A percentile compares a stretch with the other conserved stretches of the same genome.
phyloP scores from a whole-genome alignment of 30 jellyfish, hydroid and myxozoan species.

The Aurelia sp. region DNA sequence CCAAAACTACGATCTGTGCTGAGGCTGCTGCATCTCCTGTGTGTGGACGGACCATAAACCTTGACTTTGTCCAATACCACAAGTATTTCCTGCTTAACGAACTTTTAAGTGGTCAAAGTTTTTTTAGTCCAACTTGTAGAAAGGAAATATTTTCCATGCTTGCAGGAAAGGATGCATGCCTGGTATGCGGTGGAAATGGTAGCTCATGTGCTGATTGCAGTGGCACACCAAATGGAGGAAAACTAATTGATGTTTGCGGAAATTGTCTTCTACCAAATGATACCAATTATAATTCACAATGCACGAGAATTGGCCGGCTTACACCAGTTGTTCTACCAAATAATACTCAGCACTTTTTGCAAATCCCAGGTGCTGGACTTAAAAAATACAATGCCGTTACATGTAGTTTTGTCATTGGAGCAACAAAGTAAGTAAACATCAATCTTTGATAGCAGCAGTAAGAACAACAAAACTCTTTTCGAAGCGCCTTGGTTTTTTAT shows the following conservation, averaged over 20 bases:
- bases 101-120: too few species aligned
- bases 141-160: neutral
- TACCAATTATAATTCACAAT: constrained; percentile 13
- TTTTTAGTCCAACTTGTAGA: too few species aligned
- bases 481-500: too few species aligned
- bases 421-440: neutral
- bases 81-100: too few species aligned
- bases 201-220: constrained; percentile 54
- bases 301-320: constrained; percentile 20
- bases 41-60: too few species aligned
- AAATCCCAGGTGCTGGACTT: constrained; percentile 35
- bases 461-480: too few species aligned
- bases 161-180: constrained; percentile 60
- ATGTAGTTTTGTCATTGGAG: constrained; percentile 1
- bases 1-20: too few species aligned
- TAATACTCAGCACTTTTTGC: neutral
- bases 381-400: neutral
- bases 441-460: too few species aligned
- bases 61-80: too few species aligned
- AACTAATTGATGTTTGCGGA: constrained; percentile 27
- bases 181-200: constrained; percentile 45
- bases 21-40: too few species aligned
- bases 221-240: constrained; percentile 38
- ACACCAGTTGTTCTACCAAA: constrained; percentile 15
- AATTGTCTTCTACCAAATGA: constrained; percentile 31